Conservation (phyloP, 2,888 invertebrate species). For the Bembecia ichneumoniformis region DNA sequence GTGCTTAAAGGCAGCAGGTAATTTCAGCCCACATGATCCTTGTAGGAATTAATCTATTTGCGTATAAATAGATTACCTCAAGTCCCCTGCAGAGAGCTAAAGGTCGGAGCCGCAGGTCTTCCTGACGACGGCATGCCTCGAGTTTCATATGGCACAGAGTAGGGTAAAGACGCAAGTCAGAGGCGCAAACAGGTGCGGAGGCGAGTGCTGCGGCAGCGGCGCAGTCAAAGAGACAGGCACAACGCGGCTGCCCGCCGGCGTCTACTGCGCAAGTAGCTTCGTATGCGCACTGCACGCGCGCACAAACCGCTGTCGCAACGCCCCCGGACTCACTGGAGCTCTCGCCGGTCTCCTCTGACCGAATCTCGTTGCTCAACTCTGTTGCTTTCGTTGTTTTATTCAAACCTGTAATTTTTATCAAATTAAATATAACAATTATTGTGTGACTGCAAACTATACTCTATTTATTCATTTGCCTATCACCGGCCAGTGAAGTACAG, state of each 20-base stretch:
- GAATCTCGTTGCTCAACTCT: slow-evolving; percentile 50
- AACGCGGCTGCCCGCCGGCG: slow-evolving; percentile 75
- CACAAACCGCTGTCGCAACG: slow-evolving; percentile 78
- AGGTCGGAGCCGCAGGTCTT: slow-evolving; percentile 81
- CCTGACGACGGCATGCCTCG: slow-evolving; percentile 86
- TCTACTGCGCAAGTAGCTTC: slow-evolving; percentile 89
- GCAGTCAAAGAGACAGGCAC: slow-evolving; percentile 86
- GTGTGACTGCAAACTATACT: too few species aligned
- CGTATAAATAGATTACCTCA: slow-evolving; percentile 67
- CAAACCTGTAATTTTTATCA: slow-evolving; percentile 24
- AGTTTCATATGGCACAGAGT: slow-evolving; percentile 89
- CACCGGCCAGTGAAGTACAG: too few species aligned
- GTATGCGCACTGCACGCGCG: slow-evolving; percentile 85
- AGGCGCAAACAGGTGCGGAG: slow-evolving; percentile 83
- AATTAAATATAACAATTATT: neutral
- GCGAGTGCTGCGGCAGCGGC: slow-evolving; percentile 63
- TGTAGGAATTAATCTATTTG: too few species aligned
- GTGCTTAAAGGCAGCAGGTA: too few species aligned
- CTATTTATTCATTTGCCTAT: neutral
- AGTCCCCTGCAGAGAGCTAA: slow-evolving; percentile 84
- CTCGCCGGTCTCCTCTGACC: slow-evolving; percentile 36
- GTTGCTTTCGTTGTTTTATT: slow-evolving; percentile 39
- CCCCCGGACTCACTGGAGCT: slow-evolving; percentile 38
- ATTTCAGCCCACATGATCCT: too few species aligned
- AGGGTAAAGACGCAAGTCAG: slow-evolving; percentile 83